These are phyloP conservation scores for Carassius auratus DNA, from an alignment of 2,113 vertebrate genomes.

Conservation along the genomic window DNA sequence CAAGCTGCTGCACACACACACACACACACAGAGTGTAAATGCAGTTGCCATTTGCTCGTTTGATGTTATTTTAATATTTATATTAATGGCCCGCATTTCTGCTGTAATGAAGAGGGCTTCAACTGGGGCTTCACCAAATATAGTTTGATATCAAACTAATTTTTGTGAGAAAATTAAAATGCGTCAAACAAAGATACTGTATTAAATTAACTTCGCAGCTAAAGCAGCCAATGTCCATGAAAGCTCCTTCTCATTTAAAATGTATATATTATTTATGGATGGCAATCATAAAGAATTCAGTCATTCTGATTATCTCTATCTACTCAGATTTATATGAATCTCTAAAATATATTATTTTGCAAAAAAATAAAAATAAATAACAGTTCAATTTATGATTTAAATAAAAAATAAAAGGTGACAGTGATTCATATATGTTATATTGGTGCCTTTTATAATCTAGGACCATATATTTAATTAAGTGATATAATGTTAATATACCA, in stretches of 20 bases:
- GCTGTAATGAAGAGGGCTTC: neutral
- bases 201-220: neutral
- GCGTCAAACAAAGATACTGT: neutral
- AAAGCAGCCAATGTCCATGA: neutral
- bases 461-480: too few relatives aligned
- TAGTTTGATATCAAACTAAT: neutral
- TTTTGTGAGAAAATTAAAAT: neutral
- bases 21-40: neutral
- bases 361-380: too few relatives aligned
- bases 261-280: neutral
- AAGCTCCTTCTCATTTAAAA: neutral
- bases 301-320: too few relatives aligned
- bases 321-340: too few relatives aligned
- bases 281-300: too few relatives aligned
- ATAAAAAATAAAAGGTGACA: too few relatives aligned
- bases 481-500: too few relatives aligned
- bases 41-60: neutral
- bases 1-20: neutral
- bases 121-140: neutral
- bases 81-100: slow-evolving; percentile 2
- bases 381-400: too few relatives aligned
- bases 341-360: too few relatives aligned
- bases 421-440: too few relatives aligned
- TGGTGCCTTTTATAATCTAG: too few relatives aligned
- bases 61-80: neutral